Percentiles rank a stretch among this genome's conserved stretches.
Conservation (phyloP, 2,888 invertebrate genomes). For the Tortrix viridana region DNA sequence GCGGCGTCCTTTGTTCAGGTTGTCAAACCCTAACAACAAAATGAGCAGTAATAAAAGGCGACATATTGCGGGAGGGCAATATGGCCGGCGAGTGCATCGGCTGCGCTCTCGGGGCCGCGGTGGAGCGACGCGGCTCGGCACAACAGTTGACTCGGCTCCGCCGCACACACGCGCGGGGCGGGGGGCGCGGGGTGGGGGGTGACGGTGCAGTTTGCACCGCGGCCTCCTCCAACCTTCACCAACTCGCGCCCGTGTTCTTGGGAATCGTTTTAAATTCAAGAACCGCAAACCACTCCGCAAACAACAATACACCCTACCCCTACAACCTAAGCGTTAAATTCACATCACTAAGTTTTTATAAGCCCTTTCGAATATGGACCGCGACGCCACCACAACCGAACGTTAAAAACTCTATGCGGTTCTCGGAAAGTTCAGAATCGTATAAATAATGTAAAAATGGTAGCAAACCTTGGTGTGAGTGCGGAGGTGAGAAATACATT, state of each 20-base stretch:
- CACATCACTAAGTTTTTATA: conserved; percentile 59
- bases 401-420: conserved; percentile 66
- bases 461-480: conserved; percentile 78
- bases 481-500: conserved; percentile 85
- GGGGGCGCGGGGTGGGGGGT: conserved; percentile 62
- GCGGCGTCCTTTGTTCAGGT: conserved; percentile 48
- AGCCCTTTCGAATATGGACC: conserved; percentile 71
- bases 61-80: conserved; percentile 61
- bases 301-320: conserved; percentile 61
- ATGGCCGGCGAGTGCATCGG: conserved; percentile 65
- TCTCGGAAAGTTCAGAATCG: conserved; percentile 67
- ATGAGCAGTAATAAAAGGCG: conserved; percentile 52
- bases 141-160: conserved; percentile 77
- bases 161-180: conserved; percentile 60
- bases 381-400: conserved; percentile 52
- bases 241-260: conserved; percentile 83
- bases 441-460: conserved; percentile 67
- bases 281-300: conserved; percentile 72
- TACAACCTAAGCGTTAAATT: conserved; percentile 62
- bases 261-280: conserved; percentile 84
- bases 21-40: conserved; percentile 46
- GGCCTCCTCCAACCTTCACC: conserved; percentile 82
- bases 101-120: conserved; percentile 60
- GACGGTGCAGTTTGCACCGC: conserved; percentile 83
- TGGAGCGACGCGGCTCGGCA: conserved; percentile 75